Base-by-base conservation (phyloP, 2,113 vertebrate species). In the Ursus arctos region DNA sequence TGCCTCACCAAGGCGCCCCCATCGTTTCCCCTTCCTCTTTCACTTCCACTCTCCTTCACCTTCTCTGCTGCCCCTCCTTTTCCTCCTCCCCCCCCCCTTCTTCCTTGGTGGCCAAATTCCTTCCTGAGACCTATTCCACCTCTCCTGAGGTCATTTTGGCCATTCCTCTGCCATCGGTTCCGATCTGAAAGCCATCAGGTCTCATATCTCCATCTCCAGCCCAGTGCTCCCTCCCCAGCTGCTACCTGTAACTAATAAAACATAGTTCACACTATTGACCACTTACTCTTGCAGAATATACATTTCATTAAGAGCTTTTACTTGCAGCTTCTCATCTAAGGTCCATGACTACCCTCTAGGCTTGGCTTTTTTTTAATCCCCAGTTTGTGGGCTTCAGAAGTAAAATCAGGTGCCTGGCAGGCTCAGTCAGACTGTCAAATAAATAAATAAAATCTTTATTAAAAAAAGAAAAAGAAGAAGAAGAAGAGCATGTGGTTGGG, bases 231-330 rank as follows among this genome's bases (percentile, higher is more conserved):
- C 59, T 40, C 55, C 40, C 5, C 7, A 69, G 86, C 40, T 43
- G 43, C 85, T 43, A 65, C 6, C 63, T 81, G 14, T 55, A 88
- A 67, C 57, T 86, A 49, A 69, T 40, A 84, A 94, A 15, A 67
- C 33, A 51, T 21, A 61, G 10, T 57, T 72, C 86, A 55, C 7
- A 74, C n/a, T 26, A 72, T 6, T 15, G 67, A 74, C 9, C 22
- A 47, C 33, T 61, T 51, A 51, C n/a, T 55, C 65, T 63, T 40
- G 77, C n/a, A 31, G 79, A 79, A 71, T n/a, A 21, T 43, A 77
- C 53, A 89, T 95, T 96, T 74, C 59, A 36, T 21, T n/a, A 69
- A 94, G 84, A 76, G 22, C 55, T 77, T 80, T 95, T 71, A 77
- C 8, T 69, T 89, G 19, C 21, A 55, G 26, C 11, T 36, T 95